These are phyloP conservation scores for Heteromyza rotundicornis DNA, from an alignment of 2,888 invertebrate species.

Conservation along the genomic window DNA sequence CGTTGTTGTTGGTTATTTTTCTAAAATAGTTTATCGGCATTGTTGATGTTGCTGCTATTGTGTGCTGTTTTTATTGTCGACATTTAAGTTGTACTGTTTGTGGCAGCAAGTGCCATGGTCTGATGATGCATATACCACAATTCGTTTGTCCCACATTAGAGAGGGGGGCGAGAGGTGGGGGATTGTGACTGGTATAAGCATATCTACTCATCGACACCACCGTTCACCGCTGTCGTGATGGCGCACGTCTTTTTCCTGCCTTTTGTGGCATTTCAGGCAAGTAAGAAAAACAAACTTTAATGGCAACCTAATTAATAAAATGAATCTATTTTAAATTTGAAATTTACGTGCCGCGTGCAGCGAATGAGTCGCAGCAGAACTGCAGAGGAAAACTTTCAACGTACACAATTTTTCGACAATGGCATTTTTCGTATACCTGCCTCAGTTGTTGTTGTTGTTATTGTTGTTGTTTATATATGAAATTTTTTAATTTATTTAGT, in stretches of 20 bases:
- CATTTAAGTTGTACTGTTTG: neutral
- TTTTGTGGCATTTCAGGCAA: conserved; percentile 23
- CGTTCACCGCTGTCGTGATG: neutral
- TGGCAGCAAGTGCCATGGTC: neutral
- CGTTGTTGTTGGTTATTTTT: conserved; percentile 20
- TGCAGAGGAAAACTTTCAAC: too few relatives aligned
- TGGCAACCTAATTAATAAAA: conserved; percentile 58
- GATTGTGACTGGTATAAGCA: too few relatives aligned
- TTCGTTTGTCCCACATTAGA: neutral
- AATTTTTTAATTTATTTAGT: neutral
- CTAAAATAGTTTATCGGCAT: conserved; percentile 37
- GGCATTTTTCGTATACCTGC: neutral
- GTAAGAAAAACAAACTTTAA: conserved; percentile 43
- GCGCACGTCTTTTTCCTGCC: neutral
- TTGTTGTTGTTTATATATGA: neutral
- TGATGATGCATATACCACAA: neutral
- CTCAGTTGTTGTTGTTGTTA: neutral
- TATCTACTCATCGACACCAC: too few relatives aligned
- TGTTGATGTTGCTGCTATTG: conserved; percentile 27
- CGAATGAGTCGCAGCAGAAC: neutral
- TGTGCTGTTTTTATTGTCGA: neutral
- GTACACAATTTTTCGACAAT: neutral
- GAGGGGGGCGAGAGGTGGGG: neutral
- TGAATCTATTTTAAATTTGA: conserved; percentile 45
- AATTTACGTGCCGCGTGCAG: conserved; percentile 38